Percentiles rank a stretch among this genome's conserved stretches.
These are phyloP conservation scores for Caenorhabditis doughertyi DNA, from an alignment of 2,888 invertebrate genomes.

Conservation along the genomic window DNA sequence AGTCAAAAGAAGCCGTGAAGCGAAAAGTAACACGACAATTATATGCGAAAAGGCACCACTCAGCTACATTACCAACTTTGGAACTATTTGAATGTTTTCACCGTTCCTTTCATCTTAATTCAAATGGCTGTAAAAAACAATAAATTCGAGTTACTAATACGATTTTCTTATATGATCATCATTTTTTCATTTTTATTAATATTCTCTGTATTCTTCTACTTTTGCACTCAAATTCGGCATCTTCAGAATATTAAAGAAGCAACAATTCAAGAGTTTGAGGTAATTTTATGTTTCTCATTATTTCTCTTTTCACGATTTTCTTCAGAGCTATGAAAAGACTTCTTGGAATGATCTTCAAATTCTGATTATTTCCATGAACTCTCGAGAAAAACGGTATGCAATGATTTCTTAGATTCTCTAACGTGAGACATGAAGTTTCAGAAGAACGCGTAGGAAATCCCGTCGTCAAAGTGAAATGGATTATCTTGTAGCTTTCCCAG, in stretches of 20 bases:
- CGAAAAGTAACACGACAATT: conserved; percentile 43
- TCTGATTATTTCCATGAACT: conserved; percentile 25
- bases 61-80: conserved; percentile 6
- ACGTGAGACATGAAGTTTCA: not conserved
- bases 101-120: not conserved
- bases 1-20: conserved; percentile 36
- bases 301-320: not conserved
- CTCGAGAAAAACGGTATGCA: conserved; percentile 46
- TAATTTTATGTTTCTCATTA: not conserved
- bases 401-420: too few relatives aligned
- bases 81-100: not conserved
- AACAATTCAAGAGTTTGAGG: conserved; percentile 44
- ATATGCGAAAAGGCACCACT: not conserved
- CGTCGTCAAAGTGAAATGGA: conserved; percentile 30
- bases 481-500: not conserved
- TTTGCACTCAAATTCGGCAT: conserved; percentile 21
- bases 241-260: not conserved
- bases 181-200: not conserved
- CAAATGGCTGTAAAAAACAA: not conserved
- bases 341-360: conserved; percentile 41
- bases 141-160: not conserved
- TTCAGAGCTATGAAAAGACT: conserved; percentile 39
- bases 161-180: not conserved
- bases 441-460: conserved; percentile 5
- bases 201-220: conserved; percentile 11